Conservation (phyloP, 1,140 invertebrate genomes). For the Anastrepha ludens region DNA sequence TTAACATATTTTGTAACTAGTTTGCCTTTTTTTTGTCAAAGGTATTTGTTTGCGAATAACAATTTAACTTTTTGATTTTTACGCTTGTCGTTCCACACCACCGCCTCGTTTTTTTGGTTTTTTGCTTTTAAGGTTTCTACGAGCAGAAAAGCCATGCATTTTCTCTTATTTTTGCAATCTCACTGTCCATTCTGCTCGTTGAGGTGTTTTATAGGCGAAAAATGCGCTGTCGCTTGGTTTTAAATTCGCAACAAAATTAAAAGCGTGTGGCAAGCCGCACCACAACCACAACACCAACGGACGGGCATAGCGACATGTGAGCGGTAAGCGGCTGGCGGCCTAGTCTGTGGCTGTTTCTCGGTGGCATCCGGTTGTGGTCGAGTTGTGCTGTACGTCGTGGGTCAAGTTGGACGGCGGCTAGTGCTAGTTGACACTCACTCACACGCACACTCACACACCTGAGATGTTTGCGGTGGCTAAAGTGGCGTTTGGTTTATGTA, state of each 20-base stretch:
- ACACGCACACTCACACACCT: not conserved
- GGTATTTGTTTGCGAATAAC: constrained; percentile 24
- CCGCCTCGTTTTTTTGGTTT: not conserved
- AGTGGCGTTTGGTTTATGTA: not conserved
- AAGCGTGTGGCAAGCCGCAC: constrained; percentile 36
- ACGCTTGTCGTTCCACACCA: constrained; percentile 13
- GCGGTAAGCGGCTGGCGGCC: not conserved
- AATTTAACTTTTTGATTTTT: constrained; percentile 50
- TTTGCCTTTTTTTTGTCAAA: not conserved
- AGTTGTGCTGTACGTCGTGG: not conserved
- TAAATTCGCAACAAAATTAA: constrained; percentile 39
- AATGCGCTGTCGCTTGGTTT: constrained; percentile 38
- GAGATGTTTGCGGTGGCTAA: constrained; percentile 47
- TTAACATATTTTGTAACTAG: not conserved
- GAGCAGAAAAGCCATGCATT: not conserved
- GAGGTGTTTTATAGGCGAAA: constrained; percentile 24
- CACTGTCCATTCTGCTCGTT: not conserved
- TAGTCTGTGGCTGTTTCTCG: not conserved
- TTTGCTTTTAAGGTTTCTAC: not conserved
- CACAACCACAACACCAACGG: not conserved
- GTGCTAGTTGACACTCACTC: not conserved
- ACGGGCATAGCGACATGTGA: not conserved
- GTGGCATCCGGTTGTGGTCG: constrained; percentile 44
- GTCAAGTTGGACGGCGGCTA: not conserved
- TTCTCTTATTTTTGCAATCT: not conserved